These are phyloP conservation scores for Notolabrus celidotus DNA, from an alignment of 2,797 vertebrate genomes.

Conservation along the genomic window DNA sequence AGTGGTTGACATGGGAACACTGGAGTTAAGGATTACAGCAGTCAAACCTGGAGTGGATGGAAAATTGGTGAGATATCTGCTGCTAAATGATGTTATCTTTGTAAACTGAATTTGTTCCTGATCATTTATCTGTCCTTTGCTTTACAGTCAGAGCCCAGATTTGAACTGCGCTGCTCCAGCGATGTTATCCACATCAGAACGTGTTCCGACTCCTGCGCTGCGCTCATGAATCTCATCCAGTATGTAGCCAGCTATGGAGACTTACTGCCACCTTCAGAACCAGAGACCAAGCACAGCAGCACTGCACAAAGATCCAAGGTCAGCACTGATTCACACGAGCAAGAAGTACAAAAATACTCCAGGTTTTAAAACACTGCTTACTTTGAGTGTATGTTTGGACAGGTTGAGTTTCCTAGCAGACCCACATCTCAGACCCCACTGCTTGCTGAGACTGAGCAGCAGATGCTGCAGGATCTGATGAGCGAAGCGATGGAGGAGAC, in stretches of 20 bases:
- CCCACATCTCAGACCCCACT: constrained; percentile 84
- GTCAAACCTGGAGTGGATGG: constrained; percentile 90
- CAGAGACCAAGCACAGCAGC: constrained; percentile 82
- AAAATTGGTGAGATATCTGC: constrained; percentile 86
- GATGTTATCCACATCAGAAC: constrained; percentile 96
- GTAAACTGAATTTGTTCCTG: not conserved
- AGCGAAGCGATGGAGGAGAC: constrained; percentile 98
- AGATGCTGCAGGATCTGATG: constrained; percentile 96
- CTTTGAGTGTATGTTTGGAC: constrained; percentile 31
- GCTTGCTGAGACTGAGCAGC: constrained; percentile 94
- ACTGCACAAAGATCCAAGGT: constrained; percentile 89
- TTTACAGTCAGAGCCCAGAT: constrained; percentile 89
- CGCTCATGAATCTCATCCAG: constrained; percentile 98
- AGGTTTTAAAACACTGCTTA: constrained; percentile 9
- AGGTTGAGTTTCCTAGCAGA: constrained; percentile 85
- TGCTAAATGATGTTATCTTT: not conserved
- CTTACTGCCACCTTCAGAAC: constrained; percentile 86
- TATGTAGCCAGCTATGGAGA: constrained; percentile 98
- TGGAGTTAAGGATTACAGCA: constrained; percentile 95
- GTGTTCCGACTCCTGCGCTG: constrained; percentile 96
- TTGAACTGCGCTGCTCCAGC: constrained; percentile 97
- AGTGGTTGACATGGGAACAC: constrained; percentile 96
- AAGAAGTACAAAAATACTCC: not conserved
- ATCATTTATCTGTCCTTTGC: constrained; percentile 10
- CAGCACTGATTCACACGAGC: constrained; percentile 20